A percentile compares a stretch with the other conserved stretches of the same genome.
Conservation (phyloP, 1,140 invertebrate genomes). For the Thrips palmi region DNA sequence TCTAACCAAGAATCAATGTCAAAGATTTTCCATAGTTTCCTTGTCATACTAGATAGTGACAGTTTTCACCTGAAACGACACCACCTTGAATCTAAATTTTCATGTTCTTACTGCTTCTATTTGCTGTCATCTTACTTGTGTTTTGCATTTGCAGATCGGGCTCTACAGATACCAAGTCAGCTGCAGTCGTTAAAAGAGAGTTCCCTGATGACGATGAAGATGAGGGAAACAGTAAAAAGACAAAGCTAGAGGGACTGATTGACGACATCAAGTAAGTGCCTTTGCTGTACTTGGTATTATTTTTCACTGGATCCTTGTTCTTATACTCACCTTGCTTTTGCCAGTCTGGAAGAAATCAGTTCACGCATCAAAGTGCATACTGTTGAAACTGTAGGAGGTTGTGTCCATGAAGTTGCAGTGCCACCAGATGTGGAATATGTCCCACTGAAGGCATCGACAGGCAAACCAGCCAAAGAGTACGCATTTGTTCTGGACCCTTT, state of each 20-base stretch:
- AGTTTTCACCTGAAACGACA: too few species aligned
- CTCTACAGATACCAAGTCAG: slow-evolving; percentile 6
- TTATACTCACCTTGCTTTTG: slow-evolving; percentile 1
- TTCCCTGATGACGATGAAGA: slow-evolving; percentile 15
- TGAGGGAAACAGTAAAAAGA: slow-evolving; percentile 16
- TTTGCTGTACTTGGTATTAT: background rate
- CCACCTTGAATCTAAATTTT: too few species aligned
- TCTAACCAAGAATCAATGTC: too few species aligned
- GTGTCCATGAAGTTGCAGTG: slow-evolving; percentile 83
- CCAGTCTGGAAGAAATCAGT: slow-evolving; percentile 13
- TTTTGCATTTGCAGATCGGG: background rate
- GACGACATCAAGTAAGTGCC: slow-evolving; percentile 8
- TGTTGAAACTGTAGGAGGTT: slow-evolving; percentile 74
- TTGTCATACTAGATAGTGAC: too few species aligned
- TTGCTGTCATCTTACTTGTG: too few species aligned
- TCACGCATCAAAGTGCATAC: slow-evolving; percentile 65
- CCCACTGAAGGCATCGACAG: slow-evolving; percentile 36
- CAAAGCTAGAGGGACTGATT: slow-evolving; percentile 24
- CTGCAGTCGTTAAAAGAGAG: slow-evolving; percentile 16
- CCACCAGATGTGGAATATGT: slow-evolving; percentile 70
- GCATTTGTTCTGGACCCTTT: slow-evolving; percentile 94
- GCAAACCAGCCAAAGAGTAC: slow-evolving; percentile 79
- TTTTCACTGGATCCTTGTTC: slow-evolving; percentile 1
- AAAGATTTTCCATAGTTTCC: too few species aligned
- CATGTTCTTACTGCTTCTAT: too few species aligned